Evolutionary conservation across 2,797 vertebrate genomes (phyloP).

Genomic region (Syncerus caffer): DNA sequence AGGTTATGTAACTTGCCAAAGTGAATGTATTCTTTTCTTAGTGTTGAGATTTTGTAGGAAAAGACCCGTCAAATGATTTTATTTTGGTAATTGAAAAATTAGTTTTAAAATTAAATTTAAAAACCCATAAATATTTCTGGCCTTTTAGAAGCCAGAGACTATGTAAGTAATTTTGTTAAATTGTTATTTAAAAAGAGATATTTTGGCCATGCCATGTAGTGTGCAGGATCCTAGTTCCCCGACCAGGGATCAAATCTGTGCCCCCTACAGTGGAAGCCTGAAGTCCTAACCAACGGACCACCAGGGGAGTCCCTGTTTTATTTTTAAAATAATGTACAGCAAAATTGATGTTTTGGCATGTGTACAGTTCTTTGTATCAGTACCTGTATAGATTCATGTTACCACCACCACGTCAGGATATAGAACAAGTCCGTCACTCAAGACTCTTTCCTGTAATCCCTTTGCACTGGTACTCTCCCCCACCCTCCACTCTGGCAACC

Average conservation of each 20-base stretch:
- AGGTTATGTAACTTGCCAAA: neutral
- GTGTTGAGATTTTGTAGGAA: neutral
- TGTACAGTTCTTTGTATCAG: neutral
- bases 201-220: neutral
- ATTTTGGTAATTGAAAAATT: constrained; percentile 18
- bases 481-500: neutral
- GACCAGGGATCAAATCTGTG: neutral
- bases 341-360: neutral
- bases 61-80: constrained; percentile 6
- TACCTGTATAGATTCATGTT: neutral
- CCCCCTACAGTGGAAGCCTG: neutral
- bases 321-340: neutral
- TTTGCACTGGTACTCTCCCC: neutral
- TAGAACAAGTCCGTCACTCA: neutral
- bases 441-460: too few relatives aligned
- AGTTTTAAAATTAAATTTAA: neutral
- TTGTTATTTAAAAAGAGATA: neutral
- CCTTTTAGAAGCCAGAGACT: constrained; percentile 6
- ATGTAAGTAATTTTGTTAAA: neutral
- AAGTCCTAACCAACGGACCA: neutral
- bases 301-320: neutral
- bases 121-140: neutral
- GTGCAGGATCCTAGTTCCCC: neutral
- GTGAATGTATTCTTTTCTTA: constrained; percentile 24
- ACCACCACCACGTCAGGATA: neutral